Evolutionary conservation across 2,888 invertebrate genomes (phyloP).

Genomic region (Hyposoter dolosus): DNA sequence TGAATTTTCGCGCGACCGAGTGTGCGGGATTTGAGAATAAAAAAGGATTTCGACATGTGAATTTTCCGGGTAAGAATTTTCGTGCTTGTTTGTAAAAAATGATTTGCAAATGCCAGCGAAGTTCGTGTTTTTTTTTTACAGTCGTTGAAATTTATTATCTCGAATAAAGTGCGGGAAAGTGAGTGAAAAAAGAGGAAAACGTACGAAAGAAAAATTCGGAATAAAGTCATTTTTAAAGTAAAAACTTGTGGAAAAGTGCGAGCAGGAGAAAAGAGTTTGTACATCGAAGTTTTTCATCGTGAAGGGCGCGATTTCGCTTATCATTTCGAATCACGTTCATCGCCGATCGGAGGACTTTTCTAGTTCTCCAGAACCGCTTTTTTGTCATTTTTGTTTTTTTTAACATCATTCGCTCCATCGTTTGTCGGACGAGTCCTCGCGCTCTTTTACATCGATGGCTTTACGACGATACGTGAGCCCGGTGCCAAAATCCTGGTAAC

Average conservation of each 20-base stretch:
- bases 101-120: background rate
- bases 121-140: background rate
- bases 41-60: background rate
- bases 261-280: constrained; percentile 13
- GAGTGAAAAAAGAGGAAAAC: constrained; percentile 27
- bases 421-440: constrained; percentile 40
- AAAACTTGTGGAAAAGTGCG: constrained; percentile 30
- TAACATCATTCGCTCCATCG: constrained; percentile 25
- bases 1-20: constrained; percentile 33
- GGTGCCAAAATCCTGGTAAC: constrained; percentile 63
- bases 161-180: constrained; percentile 16
- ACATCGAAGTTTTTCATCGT: constrained; percentile 6
- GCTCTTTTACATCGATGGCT: constrained; percentile 65
- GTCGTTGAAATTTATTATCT: background rate
- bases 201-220: background rate
- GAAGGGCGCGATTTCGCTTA: constrained; percentile 37
- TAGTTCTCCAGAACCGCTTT: constrained; percentile 23
- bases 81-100: background rate
- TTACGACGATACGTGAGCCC: constrained; percentile 69
- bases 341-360: constrained; percentile 60
- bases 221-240: constrained; percentile 23
- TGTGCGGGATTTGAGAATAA: constrained; percentile 42
- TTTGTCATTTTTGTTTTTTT: constrained; percentile 7
- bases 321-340: constrained; percentile 62
- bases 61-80: background rate